Evolutionary conservation across 2,888 invertebrate genomes (phyloP).

Genomic region (Cheiracanthium punctorium): DNA sequence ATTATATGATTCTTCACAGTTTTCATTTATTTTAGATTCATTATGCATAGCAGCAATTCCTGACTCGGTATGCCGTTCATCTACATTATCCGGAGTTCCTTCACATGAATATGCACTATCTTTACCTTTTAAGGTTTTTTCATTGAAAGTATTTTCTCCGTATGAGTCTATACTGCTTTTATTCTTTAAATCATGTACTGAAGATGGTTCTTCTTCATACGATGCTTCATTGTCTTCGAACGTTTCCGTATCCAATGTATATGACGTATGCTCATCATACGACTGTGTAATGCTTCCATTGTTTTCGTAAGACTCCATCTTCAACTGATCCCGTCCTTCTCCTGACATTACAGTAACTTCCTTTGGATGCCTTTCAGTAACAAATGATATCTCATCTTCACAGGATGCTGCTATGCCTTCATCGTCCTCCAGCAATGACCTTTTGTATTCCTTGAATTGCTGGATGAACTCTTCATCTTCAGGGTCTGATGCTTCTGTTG

Average conservation of each 20-base stretch:
- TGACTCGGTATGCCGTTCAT: too few relatives aligned
- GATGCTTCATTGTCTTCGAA: background rate
- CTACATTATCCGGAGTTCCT: background rate
- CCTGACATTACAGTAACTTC: background rate
- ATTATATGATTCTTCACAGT: too few relatives aligned
- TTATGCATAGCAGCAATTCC: too few relatives aligned
- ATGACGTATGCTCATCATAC: background rate
- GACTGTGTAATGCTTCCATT: background rate
- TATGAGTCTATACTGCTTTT: too few relatives aligned
- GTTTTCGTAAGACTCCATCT: background rate
- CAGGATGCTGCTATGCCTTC: conserved; percentile 47
- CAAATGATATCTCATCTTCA: conserved; percentile 35
- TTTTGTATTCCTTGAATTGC: conserved; percentile 33
- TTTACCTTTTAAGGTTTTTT: background rate
- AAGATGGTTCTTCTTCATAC: too few relatives aligned
- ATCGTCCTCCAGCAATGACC: conserved; percentile 33
- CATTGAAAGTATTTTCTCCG: too few relatives aligned
- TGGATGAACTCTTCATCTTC: conserved; percentile 48
- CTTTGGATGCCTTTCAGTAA: too few relatives aligned
- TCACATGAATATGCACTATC: background rate
- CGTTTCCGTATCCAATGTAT: background rate
- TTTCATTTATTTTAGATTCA: too few relatives aligned
- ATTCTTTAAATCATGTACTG: too few relatives aligned
- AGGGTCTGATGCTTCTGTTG: conserved; percentile 29
- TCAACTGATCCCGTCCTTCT: background rate